These are phyloP conservation scores for Rugalucina vietnamica DNA, from an alignment of 2,888 invertebrate genomes.

Conservation along the genomic window DNA sequence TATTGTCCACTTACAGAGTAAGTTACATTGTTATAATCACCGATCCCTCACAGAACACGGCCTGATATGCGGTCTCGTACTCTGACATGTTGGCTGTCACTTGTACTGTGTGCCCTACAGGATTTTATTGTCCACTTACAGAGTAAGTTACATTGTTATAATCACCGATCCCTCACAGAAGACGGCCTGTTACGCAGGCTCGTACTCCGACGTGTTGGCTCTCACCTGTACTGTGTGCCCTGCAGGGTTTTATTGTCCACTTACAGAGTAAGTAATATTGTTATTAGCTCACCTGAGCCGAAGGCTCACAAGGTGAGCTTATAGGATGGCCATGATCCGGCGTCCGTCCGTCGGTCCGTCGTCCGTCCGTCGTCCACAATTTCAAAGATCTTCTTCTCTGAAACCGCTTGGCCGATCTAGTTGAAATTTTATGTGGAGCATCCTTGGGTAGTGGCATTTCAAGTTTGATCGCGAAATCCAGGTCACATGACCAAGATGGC, in stretches of 20 bases:
- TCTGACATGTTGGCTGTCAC: neutral
- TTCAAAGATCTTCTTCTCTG: too few species aligned
- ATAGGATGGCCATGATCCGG: conserved; percentile 30
- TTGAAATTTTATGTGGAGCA: too few species aligned
- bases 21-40: neutral
- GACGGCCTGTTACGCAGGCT: conserved; percentile 70
- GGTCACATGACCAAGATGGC: too few species aligned
- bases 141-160: neutral
- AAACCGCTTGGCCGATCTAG: too few species aligned
- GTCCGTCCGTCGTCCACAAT: too few species aligned
- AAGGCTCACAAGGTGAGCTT: neutral
- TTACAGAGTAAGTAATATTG: neutral
- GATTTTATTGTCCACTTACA: neutral
- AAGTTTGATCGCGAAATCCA: too few species aligned
- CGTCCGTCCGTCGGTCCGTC: neutral
- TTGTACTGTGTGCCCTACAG: neutral
- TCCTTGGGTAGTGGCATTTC: too few species aligned
- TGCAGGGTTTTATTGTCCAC: neutral
- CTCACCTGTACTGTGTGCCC: neutral
- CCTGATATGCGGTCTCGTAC: too few species aligned
- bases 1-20: neutral
- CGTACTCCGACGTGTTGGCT: conserved; percentile 52
- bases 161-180: conserved; percentile 54
- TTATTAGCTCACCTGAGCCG: neutral
- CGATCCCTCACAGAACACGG: too few species aligned